phyloP scores from a whole-genome alignment of 1,140 invertebrate genomes.

The Rhopalosiphum padi region DNA sequence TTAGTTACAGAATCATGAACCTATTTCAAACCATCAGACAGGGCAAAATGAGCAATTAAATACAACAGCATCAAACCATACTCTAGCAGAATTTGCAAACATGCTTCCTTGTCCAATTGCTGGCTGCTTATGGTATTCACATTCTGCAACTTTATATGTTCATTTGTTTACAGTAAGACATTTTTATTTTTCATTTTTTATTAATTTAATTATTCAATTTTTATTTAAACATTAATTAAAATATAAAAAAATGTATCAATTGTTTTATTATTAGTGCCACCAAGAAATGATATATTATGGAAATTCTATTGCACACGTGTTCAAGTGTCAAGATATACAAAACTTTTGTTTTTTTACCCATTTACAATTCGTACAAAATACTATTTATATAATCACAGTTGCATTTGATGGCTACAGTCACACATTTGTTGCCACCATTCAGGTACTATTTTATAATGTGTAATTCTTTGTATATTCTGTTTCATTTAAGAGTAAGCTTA shows the following conservation, averaged over 20 bases:
- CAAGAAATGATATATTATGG: constrained; percentile 46
- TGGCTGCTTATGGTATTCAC: constrained; percentile 50
- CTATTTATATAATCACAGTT: constrained; percentile 47
- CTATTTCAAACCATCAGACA: neutral
- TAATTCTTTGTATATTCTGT: neutral
- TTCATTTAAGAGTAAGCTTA: neutral
- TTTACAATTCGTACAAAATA: constrained; percentile 41
- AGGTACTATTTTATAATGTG: neutral
- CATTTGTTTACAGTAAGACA: constrained; percentile 45
- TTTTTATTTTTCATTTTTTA: neutral
- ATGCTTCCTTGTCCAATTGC: constrained; percentile 52
- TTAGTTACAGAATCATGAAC: neutral
- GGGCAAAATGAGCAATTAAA: neutral
- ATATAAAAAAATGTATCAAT: neutral
- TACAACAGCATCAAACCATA: neutral
- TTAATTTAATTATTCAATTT: neutral
- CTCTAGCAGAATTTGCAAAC: constrained; percentile 12
- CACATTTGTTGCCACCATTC: constrained; percentile 38
- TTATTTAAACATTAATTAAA: neutral
- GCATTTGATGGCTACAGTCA: constrained; percentile 22
- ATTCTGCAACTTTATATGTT: constrained; percentile 48
- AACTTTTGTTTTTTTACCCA: constrained; percentile 34
- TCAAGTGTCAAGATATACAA: constrained; percentile 23
- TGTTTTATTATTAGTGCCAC: constrained; percentile 32
- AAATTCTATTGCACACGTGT: constrained; percentile 17